These are phyloP conservation scores for Sprattus sprattus DNA, from an alignment of 2,113 vertebrate genomes.

Conservation along the genomic window DNA sequence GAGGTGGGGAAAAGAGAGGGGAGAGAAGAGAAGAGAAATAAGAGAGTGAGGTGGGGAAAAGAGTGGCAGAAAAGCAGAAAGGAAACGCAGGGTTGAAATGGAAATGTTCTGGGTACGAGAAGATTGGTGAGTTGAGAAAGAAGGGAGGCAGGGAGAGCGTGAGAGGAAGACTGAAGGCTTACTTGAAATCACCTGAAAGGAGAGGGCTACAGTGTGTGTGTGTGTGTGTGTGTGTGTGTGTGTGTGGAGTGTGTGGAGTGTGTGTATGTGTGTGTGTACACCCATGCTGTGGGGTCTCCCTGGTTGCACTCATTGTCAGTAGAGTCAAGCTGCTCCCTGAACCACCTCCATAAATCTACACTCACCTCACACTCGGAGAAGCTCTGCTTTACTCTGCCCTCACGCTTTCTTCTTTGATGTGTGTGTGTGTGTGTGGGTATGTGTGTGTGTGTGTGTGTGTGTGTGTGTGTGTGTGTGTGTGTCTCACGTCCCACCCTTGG, in stretches of 20 bases:
- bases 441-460: neutral
- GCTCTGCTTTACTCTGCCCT: neutral
- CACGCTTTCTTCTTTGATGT: neutral
- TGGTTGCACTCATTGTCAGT: too few relatives aligned
- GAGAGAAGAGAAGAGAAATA: neutral
- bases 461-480: too few relatives aligned
- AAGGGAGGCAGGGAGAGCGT: neutral
- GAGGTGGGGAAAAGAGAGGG: neutral
- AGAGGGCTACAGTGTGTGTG: neutral
- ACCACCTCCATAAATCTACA: too few relatives aligned
- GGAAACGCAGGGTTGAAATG: too few relatives aligned
- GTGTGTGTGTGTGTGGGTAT: neutral
- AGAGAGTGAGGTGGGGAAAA: too few relatives aligned
- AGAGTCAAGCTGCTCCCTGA: too few relatives aligned
- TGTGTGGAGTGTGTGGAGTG: neutral
- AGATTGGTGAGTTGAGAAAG: neutral
- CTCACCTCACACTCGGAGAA: too few relatives aligned
- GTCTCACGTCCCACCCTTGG: too few relatives aligned
- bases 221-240: neutral
- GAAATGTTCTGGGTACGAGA: neutral
- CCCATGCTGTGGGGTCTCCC: too few relatives aligned
- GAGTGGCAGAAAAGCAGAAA: too few relatives aligned
- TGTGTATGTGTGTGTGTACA: neutral
- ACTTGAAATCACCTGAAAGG: neutral
- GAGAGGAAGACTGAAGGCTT: neutral